phyloP scores from a whole-genome alignment of 1,140 invertebrate genomes.

The Colletes latitarsis region DNA sequence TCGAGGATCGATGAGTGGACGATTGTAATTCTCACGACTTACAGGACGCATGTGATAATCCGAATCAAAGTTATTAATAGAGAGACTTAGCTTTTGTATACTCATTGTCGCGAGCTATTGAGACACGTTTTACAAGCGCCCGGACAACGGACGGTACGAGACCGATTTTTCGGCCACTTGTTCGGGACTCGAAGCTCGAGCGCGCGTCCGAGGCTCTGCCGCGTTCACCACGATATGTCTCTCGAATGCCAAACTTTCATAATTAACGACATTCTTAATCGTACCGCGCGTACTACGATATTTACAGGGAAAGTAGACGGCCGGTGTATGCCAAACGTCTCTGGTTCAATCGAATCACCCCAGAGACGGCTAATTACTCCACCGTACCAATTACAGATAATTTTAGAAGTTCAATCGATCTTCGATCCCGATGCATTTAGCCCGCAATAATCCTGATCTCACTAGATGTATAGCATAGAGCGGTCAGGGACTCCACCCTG shows the following conservation, averaged over 20 bases:
- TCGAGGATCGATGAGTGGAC: constrained; percentile 19
- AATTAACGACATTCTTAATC: constrained; percentile 25
- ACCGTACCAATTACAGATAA: constrained; percentile 28
- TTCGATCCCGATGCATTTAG: constrained; percentile 29
- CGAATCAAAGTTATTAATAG: constrained; percentile 31
- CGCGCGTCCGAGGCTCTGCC: background rate
- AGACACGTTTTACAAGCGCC: no score
- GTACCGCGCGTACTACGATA: background rate
- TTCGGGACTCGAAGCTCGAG: constrained; percentile 11
- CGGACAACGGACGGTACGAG: background rate
- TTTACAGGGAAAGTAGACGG: constrained; percentile 29
- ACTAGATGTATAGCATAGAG: constrained; percentile 53
- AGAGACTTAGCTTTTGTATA: constrained; percentile 34
- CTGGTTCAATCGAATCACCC: constrained; percentile 3
- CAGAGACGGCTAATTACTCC: constrained; percentile 13
- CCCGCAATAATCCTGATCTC: constrained; percentile 62
- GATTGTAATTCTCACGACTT: background rate
- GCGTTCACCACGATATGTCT: constrained; percentile 7
- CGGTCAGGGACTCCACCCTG: constrained; percentile 42
- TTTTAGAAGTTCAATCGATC: constrained; percentile 38
- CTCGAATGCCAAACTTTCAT: constrained; percentile 61
- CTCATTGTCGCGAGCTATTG: background rate
- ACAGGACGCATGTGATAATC: constrained; percentile 11
- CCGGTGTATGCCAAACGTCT: constrained; percentile 51
- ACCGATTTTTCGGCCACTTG: background rate